Percentiles rank a stretch among this genome's conserved stretches.
Evolutionary conservation across 2,797 vertebrate genomes (phyloP).

Genomic region (Xiphophorus birchmanni): DNA sequence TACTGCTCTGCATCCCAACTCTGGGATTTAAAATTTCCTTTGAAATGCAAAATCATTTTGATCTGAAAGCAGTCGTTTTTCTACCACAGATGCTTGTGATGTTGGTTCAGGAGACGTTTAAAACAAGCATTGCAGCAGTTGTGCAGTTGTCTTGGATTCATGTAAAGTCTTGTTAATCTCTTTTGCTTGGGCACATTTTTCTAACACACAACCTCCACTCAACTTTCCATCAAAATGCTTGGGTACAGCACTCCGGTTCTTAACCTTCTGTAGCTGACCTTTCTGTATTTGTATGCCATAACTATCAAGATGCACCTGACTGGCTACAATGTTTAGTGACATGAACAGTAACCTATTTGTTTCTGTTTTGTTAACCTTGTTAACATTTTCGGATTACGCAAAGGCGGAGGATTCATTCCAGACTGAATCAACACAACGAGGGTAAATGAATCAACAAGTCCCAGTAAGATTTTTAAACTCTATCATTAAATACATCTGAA

Average conservation of each 20-base stretch:
- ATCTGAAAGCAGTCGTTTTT: background rate
- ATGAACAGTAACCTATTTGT: background rate
- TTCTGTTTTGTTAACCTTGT: slow-evolving; percentile 8
- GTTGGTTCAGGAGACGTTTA: background rate
- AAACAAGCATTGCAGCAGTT: no score
- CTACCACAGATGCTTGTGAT: background rate
- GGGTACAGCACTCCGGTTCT: background rate
- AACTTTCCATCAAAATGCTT: background rate
- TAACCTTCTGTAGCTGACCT: background rate
- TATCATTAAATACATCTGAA: background rate
- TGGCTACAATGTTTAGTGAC: background rate
- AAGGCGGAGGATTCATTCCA: slow-evolving; percentile 25
- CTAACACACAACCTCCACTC: background rate
- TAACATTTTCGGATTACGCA: slow-evolving; percentile 5
- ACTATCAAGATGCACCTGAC: background rate
- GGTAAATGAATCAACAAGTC: background rate
- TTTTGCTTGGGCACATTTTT: background rate
- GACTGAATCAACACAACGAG: background rate
- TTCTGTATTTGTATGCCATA: background rate
- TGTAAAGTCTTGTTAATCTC: background rate
- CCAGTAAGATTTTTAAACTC: background rate
- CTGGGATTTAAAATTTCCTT: background rate
- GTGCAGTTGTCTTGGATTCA: no score
- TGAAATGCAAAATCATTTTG: background rate
- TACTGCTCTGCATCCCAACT: background rate